Evolutionary conservation across 2,888 invertebrate species (phyloP), one percentile per base, ranked within the genome.

Genomic region (Ctenicera cuprea): DNA sequence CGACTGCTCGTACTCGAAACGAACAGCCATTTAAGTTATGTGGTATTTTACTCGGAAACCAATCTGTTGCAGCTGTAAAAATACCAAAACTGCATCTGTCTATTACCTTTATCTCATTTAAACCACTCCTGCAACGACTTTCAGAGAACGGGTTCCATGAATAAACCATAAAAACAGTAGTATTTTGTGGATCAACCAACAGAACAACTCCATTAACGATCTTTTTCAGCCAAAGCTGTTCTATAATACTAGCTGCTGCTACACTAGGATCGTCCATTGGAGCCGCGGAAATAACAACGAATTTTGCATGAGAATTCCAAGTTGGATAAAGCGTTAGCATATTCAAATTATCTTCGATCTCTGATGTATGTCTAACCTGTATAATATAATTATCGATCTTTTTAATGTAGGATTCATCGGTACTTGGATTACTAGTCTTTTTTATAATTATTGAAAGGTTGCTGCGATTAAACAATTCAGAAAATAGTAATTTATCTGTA

Each of bases 41-140:
- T 0, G 83, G 83, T 16, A 84, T 79, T 71, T 84, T 85, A 54
- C 82, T 65, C n/a, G 75, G 72, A 77, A 83, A 84, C 77, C 80
- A 80, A 16, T 70, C 64, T 9, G 68, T 41, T 14, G 57, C 63
- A 8, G 14, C 8, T 26, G 41, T 9, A 12, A 80, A 75, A 16
- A 50, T 50, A 7, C 82, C 82, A 72, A 70, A 70, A 2, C 7
- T 54, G 54, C 83, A 85, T n/a, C 22, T 70, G 30, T 82, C 82
- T 22, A 83, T 79, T 14, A 67, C 43, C n/a, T 72, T 45, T 1
- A 80, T 61, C 16, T 75, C 76, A 16, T 78, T 75, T 16, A 78
- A 73, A 48, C 77, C 73, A 33, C 78, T 57, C 0, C 80, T 81
- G 61, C 85, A 85, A 26, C 73, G 74, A 41, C 52, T 76, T 66